These are phyloP conservation scores for Epistrophella euchroma DNA, from an alignment of 2,888 invertebrate species.

Conservation along the genomic window DNA sequence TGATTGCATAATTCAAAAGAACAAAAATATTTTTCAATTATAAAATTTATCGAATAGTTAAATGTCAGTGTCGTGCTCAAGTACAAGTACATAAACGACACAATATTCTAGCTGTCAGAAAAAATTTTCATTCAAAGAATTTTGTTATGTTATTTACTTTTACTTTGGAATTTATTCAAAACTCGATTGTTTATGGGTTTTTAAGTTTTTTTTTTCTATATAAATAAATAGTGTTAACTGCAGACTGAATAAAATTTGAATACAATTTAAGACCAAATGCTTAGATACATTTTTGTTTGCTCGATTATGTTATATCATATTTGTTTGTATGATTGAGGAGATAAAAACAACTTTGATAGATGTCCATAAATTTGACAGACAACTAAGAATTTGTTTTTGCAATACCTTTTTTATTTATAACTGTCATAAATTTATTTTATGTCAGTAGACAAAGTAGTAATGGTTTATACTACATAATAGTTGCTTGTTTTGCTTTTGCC, in stretches of 20 bases:
- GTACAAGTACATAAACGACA: conserved; percentile 5
- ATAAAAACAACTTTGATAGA: conserved; percentile 39
- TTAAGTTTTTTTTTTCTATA: neutral
- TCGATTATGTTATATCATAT: conserved; percentile 3
- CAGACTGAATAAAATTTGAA: conserved; percentile 49
- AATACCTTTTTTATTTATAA: neutral
- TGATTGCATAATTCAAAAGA: conserved; percentile 1
- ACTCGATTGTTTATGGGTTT: neutral
- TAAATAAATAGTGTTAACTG: neutral
- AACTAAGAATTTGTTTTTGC: neutral
- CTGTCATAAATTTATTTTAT: neutral
- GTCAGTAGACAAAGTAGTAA: neutral
- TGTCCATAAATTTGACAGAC: conserved; percentile 35
- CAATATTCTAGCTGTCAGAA: conserved; percentile 4
- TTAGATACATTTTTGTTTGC: neutral
- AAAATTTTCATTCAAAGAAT: neutral
- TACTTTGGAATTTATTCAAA: conserved; percentile 6
- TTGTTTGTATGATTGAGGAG: neutral
- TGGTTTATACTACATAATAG: neutral
- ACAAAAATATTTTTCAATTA: neutral
- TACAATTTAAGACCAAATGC: conserved; percentile 29
- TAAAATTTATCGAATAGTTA: conserved; percentile 2
- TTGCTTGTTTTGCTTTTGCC: neutral
- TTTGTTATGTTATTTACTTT: conserved; percentile 20
- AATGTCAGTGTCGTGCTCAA: conserved; percentile 18